Base-by-base conservation (phyloP, 2,113 vertebrate genomes). In the Sprattus sprattus region DNA sequence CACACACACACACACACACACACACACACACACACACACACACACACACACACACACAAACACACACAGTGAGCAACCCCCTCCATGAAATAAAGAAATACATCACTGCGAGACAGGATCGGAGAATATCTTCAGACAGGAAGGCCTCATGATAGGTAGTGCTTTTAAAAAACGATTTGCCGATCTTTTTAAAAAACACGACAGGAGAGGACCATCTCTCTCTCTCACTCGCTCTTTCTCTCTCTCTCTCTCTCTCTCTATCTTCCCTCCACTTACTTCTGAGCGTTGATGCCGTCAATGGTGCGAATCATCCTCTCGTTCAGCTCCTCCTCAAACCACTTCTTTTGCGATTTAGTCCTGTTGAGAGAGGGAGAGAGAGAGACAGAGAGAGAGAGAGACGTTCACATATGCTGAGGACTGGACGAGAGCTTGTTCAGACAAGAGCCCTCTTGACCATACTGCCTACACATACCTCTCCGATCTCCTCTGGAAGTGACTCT, bases 281-380 rank as follows among this genome's bases (percentile, higher is more conserved):
- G 98, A 57, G 98, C 97, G 88, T 98, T 99, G 92, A 99, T 98
- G 86, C 97, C 98, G n/a, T 99, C 97, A 83, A 99, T 98, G 75
- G 98, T 98, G 90, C 96, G 96, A 90, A 99, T 99, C 97, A 99
- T 99, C 83, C 98, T 95, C 91, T 99, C 98, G 78, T 99, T 99
- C 87, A 99, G 90, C 83, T 99, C 98, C 89, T 99, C 98, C 91
- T 99, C 98, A 93, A 99, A 99, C 82, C 97, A 95, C 90, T 96
- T 98, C 93, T 97, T 97, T 90, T 99, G 98, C 22, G 98, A 99
- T 92, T 99, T 99, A 88, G 97, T 98, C 93, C 98, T 99, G 89
- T 0, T 80, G 81, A 9, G 20, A 81, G 64, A 54, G 45, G 75
- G 86, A 67, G 78, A 82, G 86, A 84, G 45, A 15, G 9, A 32